phyloP scores from a whole-genome alignment of 2,888 invertebrate genomes.

The Cephus runcator region DNA sequence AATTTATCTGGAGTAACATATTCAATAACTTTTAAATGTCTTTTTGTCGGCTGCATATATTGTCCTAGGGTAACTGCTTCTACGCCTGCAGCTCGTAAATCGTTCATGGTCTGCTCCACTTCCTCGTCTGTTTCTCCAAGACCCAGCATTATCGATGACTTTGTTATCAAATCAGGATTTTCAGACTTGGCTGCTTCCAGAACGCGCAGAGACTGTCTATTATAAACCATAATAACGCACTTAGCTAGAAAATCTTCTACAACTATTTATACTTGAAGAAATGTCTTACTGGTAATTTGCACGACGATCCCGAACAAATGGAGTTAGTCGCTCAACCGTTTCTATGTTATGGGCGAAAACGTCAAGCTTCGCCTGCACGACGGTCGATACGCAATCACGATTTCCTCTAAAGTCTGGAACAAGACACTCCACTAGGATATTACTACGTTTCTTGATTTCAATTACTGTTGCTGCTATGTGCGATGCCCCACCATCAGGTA shows the following conservation, averaged over 20 bases:
- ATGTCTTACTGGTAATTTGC: slow-evolving; percentile 79
- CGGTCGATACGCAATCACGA: slow-evolving; percentile 75
- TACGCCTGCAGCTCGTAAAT: slow-evolving; percentile 83
- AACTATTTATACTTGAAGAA: neutral
- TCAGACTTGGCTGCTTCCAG: slow-evolving; percentile 83
- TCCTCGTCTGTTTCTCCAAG: slow-evolving; percentile 91
- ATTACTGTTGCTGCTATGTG: slow-evolving; percentile 89
- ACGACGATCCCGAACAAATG: slow-evolving; percentile 91
- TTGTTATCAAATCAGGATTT: slow-evolving; percentile 88
- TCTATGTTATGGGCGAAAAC: slow-evolving; percentile 99
- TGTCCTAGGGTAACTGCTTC: slow-evolving; percentile 98
- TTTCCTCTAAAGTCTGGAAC: slow-evolving; percentile 96
- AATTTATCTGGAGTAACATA: slow-evolving; percentile 97
- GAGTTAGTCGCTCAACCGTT: slow-evolving; percentile 91
- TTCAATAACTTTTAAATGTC: slow-evolving; percentile 93
- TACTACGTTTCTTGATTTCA: slow-evolving; percentile 66
- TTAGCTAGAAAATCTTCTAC: neutral
- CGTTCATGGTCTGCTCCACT: slow-evolving; percentile 87
- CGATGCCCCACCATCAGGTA: slow-evolving; percentile 91
- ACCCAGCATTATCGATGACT: slow-evolving; percentile 98
- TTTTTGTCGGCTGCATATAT: slow-evolving; percentile 99
- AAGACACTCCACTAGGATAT: slow-evolving; percentile 93
- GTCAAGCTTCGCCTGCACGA: slow-evolving; percentile 87
- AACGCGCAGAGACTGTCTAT: slow-evolving; percentile 85
- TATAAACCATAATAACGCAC: slow-evolving; percentile 19